Conservation (phyloP, 2,113 vertebrate species). For the Uropsilus gracilis region DNA sequence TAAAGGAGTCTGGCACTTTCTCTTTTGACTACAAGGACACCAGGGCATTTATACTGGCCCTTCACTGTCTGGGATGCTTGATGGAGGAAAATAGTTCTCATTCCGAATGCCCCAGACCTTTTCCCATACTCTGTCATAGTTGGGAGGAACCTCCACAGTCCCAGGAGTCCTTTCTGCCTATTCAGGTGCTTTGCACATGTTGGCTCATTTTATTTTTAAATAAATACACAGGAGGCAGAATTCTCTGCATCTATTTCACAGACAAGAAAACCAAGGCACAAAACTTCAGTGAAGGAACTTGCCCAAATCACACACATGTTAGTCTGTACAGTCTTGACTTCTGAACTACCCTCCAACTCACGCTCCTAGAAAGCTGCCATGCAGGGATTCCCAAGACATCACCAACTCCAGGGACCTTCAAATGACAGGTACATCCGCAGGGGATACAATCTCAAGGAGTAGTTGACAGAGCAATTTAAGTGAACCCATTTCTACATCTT, state of each 20-base stretch:
- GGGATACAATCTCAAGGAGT: not conserved
- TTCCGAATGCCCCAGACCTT: not conserved
- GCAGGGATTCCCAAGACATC: not conserved
- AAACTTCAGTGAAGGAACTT: not conserved
- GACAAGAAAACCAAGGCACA: not conserved
- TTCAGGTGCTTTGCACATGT: not conserved
- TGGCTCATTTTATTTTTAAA: not conserved
- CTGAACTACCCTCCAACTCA: not conserved
- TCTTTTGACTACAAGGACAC: conserved; percentile 64
- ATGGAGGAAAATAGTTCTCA: not conserved
- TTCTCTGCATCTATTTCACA: not conserved
- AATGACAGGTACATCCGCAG: not conserved
- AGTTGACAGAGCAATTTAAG: not conserved
- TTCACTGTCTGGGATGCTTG: conserved; percentile 55
- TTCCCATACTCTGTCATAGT: not conserved
- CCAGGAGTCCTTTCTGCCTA: not conserved
- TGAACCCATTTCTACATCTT: not conserved
- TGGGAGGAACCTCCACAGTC: not conserved
- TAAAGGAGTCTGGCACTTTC: conserved; percentile 70
- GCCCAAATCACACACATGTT: not conserved
- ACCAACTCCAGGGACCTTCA: not conserved
- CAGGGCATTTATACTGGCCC: conserved; percentile 31
- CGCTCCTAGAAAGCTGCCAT: not conserved
- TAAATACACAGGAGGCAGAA: not conserved
- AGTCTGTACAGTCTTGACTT: not conserved